These are phyloP conservation scores for Mimachlamys varia DNA, from an alignment of 2,888 invertebrate genomes.

Conservation along the genomic window DNA sequence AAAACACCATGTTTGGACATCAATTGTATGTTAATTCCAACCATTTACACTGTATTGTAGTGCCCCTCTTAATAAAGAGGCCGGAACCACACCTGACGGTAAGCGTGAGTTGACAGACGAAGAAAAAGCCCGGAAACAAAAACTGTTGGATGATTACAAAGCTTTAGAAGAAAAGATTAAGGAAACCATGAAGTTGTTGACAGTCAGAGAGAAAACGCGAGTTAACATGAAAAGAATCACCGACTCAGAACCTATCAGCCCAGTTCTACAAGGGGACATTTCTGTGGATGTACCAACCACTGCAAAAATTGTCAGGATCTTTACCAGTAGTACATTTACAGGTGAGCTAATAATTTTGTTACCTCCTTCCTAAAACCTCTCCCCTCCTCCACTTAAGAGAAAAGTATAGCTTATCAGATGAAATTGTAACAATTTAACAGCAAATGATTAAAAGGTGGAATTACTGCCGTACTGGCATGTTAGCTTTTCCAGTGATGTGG, in stretches of 20 bases:
- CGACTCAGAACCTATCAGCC: not conserved
- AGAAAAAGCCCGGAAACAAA: not conserved
- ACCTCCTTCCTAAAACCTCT: not conserved
- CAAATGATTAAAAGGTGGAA: too few relatives aligned
- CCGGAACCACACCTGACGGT: not conserved
- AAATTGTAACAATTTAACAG: too few relatives aligned
- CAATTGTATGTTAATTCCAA: too few relatives aligned
- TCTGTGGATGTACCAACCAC: slow-evolving; percentile 62
- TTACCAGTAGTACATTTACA: slow-evolving; percentile 77
- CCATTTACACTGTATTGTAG: not conserved
- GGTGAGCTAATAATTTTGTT: slow-evolving; percentile 56
- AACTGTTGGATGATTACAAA: slow-evolving; percentile 7
- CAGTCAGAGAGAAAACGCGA: not conserved
- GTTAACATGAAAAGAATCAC: not conserved
- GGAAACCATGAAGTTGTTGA: slow-evolving; percentile 5
- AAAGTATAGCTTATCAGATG: too few relatives aligned
- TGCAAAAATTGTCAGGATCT: slow-evolving; percentile 73
- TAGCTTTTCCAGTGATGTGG: too few relatives aligned
- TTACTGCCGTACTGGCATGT: too few relatives aligned
- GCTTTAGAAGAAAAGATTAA: not conserved
- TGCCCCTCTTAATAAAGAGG: not conserved
- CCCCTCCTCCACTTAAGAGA: too few relatives aligned
- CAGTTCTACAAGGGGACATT: slow-evolving; percentile 60
- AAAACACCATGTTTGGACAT: too few relatives aligned
- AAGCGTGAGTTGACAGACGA: not conserved